A percentile compares a stretch with the other conserved stretches of the same genome.
Evolutionary conservation across 2,888 invertebrate genomes (phyloP).

Genomic region (Sarcophaga rosellei): DNA sequence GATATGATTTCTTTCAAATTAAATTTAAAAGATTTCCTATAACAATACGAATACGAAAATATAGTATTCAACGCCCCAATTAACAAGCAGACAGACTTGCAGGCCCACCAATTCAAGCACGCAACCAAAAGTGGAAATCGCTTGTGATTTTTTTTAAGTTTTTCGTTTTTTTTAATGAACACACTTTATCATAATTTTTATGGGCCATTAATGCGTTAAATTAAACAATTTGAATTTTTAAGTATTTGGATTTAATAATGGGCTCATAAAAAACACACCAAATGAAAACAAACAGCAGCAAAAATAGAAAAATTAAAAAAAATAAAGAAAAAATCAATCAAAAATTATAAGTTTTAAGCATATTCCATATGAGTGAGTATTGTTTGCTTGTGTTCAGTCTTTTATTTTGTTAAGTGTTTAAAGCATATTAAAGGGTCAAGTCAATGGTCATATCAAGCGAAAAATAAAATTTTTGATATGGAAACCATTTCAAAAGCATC

Average conservation of each 20-base stretch:
- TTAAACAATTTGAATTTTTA: constrained; percentile 54
- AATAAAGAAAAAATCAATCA: constrained; percentile 21
- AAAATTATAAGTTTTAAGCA: not conserved
- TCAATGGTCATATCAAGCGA: not conserved
- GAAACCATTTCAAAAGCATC: too few relatives aligned
- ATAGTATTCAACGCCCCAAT: too few relatives aligned
- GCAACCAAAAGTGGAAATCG: not conserved
- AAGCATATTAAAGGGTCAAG: not conserved
- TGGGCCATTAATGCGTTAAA: constrained; percentile 62
- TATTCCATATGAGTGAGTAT: not conserved
- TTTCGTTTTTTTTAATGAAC: constrained; percentile 35
- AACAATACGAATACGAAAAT: too few relatives aligned
- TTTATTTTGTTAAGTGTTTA: not conserved
- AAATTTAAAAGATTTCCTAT: too few relatives aligned
- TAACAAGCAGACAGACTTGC: too few relatives aligned
- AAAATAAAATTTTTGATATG: too few relatives aligned
- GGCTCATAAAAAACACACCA: constrained; percentile 41
- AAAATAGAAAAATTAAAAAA: constrained; percentile 26
- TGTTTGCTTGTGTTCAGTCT: not conserved
- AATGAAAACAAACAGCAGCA: constrained; percentile 25
- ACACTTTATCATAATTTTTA: constrained; percentile 60
- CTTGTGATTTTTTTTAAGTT: constrained; percentile 3
- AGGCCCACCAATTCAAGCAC: not conserved
- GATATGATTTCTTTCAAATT: too few relatives aligned
- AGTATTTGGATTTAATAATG: constrained; percentile 27